phyloP scores from a whole-genome alignment of 2,888 invertebrate genomes.

The Megalurothrips usitatus region DNA sequence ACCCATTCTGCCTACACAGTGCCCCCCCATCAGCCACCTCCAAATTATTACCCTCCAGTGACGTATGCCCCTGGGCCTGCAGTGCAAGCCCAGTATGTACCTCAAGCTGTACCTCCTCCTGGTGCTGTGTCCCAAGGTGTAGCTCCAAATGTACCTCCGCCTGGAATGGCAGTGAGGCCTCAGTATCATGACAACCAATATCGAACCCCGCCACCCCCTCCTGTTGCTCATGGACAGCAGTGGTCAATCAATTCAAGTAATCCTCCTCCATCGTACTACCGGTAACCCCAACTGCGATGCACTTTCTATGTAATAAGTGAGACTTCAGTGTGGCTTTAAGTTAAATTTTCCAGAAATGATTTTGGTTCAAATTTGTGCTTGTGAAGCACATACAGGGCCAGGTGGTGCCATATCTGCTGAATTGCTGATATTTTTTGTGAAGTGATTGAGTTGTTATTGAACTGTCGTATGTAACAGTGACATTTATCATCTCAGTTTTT shows the following conservation, averaged over 20 bases:
- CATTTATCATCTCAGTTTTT: too few species aligned
- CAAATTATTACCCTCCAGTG: conserved; percentile 45
- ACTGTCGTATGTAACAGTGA: too few species aligned
- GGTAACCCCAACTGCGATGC: neutral
- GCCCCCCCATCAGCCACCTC: conserved; percentile 46
- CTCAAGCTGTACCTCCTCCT: conserved; percentile 33
- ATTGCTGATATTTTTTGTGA: too few species aligned
- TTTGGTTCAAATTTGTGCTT: neutral
- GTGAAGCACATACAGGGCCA: too few species aligned
- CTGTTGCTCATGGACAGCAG: conserved; percentile 3
- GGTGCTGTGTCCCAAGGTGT: conserved; percentile 34
- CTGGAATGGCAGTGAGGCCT: conserved; percentile 19
- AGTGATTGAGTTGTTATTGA: too few species aligned
- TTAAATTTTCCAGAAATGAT: too few species aligned
- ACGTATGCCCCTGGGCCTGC: conserved; percentile 5
- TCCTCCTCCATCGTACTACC: neutral
- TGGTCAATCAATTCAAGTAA: conserved; percentile 2
- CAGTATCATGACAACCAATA: conserved; percentile 13
- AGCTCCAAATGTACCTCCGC: conserved; percentile 35
- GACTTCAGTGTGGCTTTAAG: too few species aligned
- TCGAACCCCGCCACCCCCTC: neutral
- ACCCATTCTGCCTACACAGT: neutral
- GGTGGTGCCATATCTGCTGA: too few species aligned
- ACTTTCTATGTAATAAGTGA: too few species aligned
- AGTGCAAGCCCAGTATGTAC: conserved; percentile 25